These are phyloP conservation scores for Gorsachius magnificus DNA, from an alignment of 2,797 vertebrate species.

Conservation along the genomic window DNA sequence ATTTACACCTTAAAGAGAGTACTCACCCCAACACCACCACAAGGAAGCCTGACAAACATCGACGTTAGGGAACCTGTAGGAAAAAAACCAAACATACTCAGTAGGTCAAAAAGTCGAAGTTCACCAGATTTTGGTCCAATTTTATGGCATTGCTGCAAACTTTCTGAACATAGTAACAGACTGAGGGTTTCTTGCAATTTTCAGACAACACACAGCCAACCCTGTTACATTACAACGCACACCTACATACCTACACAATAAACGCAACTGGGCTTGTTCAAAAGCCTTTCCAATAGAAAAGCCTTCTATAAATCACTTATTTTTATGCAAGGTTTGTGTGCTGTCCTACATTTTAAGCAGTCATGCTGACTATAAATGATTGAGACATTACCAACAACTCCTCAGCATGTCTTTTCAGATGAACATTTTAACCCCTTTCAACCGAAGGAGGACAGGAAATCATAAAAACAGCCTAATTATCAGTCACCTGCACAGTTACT, in stretches of 20 bases:
- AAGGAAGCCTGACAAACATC: slow-evolving; percentile 94
- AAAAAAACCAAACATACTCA: not conserved
- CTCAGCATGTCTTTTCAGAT: not conserved
- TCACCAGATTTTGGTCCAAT: not conserved
- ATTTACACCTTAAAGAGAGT: slow-evolving; percentile 75
- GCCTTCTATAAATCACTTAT: not conserved
- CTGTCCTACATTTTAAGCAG: not conserved
- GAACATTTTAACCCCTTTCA: not conserved
- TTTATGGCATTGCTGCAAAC: not conserved
- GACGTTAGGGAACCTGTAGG: slow-evolving; percentile 88
- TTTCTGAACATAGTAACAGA: not conserved
- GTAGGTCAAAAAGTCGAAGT: slow-evolving; percentile 21
- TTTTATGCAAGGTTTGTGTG: not conserved
- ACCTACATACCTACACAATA: not conserved
- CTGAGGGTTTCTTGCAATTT: not conserved
- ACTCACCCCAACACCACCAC: slow-evolving; percentile 96
- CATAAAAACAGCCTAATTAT: not conserved
- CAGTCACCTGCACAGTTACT: not conserved
- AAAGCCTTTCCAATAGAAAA: not conserved
- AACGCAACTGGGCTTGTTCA: not conserved
- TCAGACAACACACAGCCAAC: not conserved
- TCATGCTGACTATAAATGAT: not conserved
- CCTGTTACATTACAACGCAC: not conserved
- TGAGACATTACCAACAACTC: not conserved
- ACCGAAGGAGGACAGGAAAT: not conserved